Percentiles rank a stretch among this genome's conserved stretches.
Evolutionary conservation across 1,140 invertebrate species (phyloP).

Genomic region (Drosophila pachea): DNA sequence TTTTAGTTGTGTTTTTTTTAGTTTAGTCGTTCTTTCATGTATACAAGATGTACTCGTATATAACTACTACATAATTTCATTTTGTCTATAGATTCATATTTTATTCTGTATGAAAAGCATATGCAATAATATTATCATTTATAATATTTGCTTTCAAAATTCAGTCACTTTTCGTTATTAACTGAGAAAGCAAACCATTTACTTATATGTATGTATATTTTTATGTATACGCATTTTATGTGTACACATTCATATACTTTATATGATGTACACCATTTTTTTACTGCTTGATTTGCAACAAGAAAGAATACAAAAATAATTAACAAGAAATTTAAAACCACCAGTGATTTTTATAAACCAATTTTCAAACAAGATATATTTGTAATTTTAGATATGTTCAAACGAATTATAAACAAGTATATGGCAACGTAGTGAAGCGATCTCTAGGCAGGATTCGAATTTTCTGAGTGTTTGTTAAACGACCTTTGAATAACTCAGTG

Average conservation of each 20-base stretch:
- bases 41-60: slow-evolving; percentile 1
- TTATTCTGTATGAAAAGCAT: slow-evolving; percentile 44
- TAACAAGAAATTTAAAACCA: slow-evolving; percentile 57
- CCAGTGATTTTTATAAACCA: slow-evolving; percentile 74
- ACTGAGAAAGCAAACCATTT: slow-evolving; percentile 40
- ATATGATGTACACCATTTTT: slow-evolving; percentile 50
- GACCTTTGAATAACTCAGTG: slow-evolving; percentile 14
- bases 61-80: slow-evolving; percentile 2
- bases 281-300: slow-evolving; percentile 48
- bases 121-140: slow-evolving; percentile 44
- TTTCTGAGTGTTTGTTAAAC: slow-evolving; percentile 14
- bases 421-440: slow-evolving; percentile 19
- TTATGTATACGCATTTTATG: slow-evolving; percentile 37
- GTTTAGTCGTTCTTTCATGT: slow-evolving; percentile 27
- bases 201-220: too few species aligned
- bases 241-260: slow-evolving; percentile 42
- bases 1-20: slow-evolving; percentile 30
- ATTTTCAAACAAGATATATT: slow-evolving; percentile 50
- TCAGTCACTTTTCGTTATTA: slow-evolving; percentile 70
- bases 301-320: slow-evolving; percentile 57
- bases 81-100: slow-evolving; percentile 30
- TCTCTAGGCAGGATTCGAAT: slow-evolving; percentile 24
- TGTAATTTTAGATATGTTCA: slow-evolving; percentile 31
- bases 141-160: slow-evolving; percentile 33
- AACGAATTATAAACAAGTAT: slow-evolving; percentile 21